Evolutionary conservation across 1,140 invertebrate species (phyloP).

Genomic region (Meloidogyne chitwoodi): DNA sequence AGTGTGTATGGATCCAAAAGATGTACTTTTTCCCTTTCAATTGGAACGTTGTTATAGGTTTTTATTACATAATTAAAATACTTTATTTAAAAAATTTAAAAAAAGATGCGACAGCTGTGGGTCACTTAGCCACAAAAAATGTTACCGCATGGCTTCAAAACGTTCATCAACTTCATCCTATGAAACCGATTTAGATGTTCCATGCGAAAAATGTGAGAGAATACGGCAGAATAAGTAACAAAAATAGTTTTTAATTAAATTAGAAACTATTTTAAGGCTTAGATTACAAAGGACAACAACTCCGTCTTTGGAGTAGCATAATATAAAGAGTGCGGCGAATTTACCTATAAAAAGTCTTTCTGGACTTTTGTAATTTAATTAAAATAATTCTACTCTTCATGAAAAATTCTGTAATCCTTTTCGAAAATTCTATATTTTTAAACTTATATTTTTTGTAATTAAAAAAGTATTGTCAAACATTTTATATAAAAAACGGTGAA

Average conservation of each 20-base stretch:
- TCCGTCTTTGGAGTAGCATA: neutral
- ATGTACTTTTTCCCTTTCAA: constrained; percentile 50
- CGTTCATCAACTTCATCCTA: neutral
- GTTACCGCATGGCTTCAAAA: constrained; percentile 12
- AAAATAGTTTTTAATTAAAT: neutral
- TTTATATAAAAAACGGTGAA: neutral
- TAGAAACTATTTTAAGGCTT: neutral
- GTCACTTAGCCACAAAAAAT: constrained; percentile 30
- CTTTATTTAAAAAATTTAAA: neutral
- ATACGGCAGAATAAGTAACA: constrained; percentile 27
- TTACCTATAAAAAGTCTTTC: no score
- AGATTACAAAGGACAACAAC: neutral
- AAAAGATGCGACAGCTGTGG: constrained; percentile 34
- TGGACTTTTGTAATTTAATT: no score
- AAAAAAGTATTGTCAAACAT: neutral
- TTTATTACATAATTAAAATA: neutral
- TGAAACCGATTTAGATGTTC: neutral
- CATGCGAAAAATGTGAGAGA: constrained; percentile 31
- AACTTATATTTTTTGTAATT: neutral
- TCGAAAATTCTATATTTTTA: no score
- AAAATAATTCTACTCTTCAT: no score
- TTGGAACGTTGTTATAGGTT: constrained; percentile 38
- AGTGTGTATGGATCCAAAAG: constrained; percentile 33
- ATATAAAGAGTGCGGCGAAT: neutral
- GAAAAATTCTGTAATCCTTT: no score